Conservation (phyloP, 2,797 vertebrate species). For the Sebastiscus albofasciatus region DNA sequence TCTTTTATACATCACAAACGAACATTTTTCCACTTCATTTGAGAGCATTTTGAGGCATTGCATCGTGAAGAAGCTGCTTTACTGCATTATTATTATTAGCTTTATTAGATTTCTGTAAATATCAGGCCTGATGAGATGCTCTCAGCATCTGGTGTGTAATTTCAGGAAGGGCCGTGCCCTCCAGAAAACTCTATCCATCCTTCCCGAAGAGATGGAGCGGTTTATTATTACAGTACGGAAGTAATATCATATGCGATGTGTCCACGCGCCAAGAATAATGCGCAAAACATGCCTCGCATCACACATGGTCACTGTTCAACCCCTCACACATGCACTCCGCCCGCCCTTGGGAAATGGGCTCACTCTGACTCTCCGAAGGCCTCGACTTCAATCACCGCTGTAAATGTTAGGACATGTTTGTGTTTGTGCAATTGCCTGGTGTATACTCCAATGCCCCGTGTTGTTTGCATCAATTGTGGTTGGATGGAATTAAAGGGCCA, state of each 20-base stretch:
- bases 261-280: constrained; percentile 75
- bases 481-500: constrained; percentile 65
- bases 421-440: constrained; percentile 69
- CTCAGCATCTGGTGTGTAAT: constrained; percentile 75
- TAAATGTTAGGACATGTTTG: constrained; percentile 80
- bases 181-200: constrained; percentile 65
- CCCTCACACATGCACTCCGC: constrained; percentile 14
- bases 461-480: constrained; percentile 68
- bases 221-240: constrained; percentile 81
- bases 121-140: constrained; percentile 65
- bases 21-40: neutral
- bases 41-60: neutral
- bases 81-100: constrained; percentile 24
- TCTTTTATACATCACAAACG: neutral
- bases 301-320: constrained; percentile 49
- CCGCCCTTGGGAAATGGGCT: constrained; percentile 54
- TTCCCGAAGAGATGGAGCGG: constrained; percentile 63
- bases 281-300: constrained; percentile 62
- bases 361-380: constrained; percentile 25
- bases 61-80: neutral
- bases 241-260: constrained; percentile 79
- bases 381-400: constrained; percentile 60
- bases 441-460: constrained; percentile 54
- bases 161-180: constrained; percentile 73
- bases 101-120: constrained; percentile 59